A percentile compares a stretch with the other conserved stretches of the same genome.
phyloP scores from a whole-genome alignment of 2,113 vertebrate species.

The Salvelinus alpinus region DNA sequence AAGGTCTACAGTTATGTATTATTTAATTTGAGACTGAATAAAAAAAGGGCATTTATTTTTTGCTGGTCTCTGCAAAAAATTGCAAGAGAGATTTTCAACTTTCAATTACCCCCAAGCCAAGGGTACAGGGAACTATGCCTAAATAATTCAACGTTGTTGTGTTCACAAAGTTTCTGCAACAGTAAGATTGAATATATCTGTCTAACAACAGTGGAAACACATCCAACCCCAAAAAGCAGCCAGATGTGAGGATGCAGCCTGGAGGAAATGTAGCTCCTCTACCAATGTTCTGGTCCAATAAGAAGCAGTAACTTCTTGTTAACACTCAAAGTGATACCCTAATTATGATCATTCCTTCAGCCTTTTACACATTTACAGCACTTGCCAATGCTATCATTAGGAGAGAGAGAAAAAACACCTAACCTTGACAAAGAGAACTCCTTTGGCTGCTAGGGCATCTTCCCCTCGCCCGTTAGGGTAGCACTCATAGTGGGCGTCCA shows the following conservation, averaged over 20 bases:
- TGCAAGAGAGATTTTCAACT: background rate
- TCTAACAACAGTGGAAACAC: too few relatives aligned
- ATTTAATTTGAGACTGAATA: too few relatives aligned
- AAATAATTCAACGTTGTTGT: background rate
- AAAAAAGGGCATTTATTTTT: background rate
- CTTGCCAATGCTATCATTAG: background rate
- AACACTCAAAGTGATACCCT: too few relatives aligned
- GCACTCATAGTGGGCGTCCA: conserved; percentile 94
- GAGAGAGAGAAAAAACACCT: conserved; percentile 42
- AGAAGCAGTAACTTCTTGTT: too few relatives aligned
- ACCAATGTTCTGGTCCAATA: background rate
- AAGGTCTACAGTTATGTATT: too few relatives aligned
- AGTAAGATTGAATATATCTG: too few relatives aligned
- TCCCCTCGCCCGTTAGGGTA: conserved; percentile 89
- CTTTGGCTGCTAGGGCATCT: conserved; percentile 92
- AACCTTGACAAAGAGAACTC: conserved; percentile 96
- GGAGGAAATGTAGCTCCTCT: background rate
- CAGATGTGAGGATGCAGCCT: background rate
- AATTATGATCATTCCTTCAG: background rate
- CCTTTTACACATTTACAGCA: background rate
- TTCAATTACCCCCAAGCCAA: background rate
- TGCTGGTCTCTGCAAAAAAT: too few relatives aligned
- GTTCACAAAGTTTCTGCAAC: background rate
- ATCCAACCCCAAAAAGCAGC: too few relatives aligned
- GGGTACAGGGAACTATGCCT: background rate